Evolutionary conservation across 2,797 vertebrate species (phyloP).

Genomic region (Columba guinea): DNA sequence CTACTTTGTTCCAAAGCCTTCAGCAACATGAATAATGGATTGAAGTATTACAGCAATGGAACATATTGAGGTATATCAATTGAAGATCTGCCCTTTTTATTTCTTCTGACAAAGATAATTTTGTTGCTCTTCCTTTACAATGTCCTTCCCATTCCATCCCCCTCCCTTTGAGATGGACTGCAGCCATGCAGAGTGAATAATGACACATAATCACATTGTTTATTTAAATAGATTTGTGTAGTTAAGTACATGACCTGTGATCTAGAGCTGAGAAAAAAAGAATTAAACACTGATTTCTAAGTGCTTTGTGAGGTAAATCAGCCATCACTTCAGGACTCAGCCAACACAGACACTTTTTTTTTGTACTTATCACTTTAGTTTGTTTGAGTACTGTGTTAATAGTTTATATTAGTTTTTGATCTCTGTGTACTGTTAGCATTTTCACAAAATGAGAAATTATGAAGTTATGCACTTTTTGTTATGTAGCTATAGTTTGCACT

Average conservation of each 20-base stretch:
- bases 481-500: not conserved
- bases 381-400: conserved; percentile 55
- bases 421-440: not conserved
- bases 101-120: not conserved
- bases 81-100: not conserved
- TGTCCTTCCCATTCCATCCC: not conserved
- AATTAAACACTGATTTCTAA: conserved; percentile 41
- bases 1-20: not conserved
- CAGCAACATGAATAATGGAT: accelerated
- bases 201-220: conserved; percentile 1
- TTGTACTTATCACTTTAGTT: conserved; percentile 29
- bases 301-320: conserved; percentile 42
- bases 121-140: not conserved
- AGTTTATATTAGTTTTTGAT: conserved; percentile 48
- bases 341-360: conserved; percentile 27
- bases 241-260: conserved; percentile 32
- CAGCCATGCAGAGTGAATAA: not conserved
- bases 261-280: conserved; percentile 23
- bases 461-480: not conserved
- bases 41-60: not conserved
- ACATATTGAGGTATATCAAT: not conserved
- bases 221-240: conserved; percentile 56
- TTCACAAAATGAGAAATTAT: conserved; percentile 47
- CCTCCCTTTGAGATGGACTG: not conserved
- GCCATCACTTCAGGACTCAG: not conserved